Evolutionary conservation across 1,140 invertebrate genomes (phyloP).

Genomic region (Brachionus manjavacas): DNA sequence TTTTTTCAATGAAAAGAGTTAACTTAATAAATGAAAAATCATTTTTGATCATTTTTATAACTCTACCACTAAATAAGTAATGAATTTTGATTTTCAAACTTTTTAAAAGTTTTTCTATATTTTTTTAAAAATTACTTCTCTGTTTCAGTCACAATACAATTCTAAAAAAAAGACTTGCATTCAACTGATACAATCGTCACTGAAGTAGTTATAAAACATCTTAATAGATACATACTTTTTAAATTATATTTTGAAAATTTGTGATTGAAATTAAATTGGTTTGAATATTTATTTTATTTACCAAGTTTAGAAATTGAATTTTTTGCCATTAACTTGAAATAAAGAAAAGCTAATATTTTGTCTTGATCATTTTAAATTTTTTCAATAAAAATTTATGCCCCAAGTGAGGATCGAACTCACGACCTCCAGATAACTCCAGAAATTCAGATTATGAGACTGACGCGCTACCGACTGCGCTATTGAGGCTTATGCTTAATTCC

Average conservation of each 20-base stretch:
- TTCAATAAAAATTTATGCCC: not conserved
- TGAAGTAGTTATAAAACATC: not conserved
- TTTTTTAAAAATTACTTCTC: not conserved
- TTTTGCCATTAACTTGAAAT: not conserved
- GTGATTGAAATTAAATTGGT: not conserved
- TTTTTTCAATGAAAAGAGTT: too few relatives aligned
- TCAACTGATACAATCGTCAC: not conserved
- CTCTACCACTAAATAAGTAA: too few relatives aligned
- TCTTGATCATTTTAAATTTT: not conserved
- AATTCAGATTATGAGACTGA: too few relatives aligned
- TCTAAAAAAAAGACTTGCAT: not conserved
- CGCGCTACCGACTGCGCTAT: too few relatives aligned
- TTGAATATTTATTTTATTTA: not conserved
- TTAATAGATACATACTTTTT: not conserved
- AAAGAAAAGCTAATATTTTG: not conserved
- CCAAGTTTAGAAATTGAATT: not conserved
- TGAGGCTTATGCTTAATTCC: too few relatives aligned
- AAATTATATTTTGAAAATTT: not conserved
- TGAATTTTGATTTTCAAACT: too few relatives aligned
- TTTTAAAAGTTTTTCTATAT: too few relatives aligned
- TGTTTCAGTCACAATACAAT: not conserved
- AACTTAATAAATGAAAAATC: too few relatives aligned
- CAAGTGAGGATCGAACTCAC: conserved; percentile 5
- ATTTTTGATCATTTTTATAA: too few relatives aligned
- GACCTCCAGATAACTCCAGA: too few relatives aligned